These are phyloP conservation scores for Pilophorus perplexus DNA, from an alignment of 2,888 invertebrate species.

Conservation along the genomic window DNA sequence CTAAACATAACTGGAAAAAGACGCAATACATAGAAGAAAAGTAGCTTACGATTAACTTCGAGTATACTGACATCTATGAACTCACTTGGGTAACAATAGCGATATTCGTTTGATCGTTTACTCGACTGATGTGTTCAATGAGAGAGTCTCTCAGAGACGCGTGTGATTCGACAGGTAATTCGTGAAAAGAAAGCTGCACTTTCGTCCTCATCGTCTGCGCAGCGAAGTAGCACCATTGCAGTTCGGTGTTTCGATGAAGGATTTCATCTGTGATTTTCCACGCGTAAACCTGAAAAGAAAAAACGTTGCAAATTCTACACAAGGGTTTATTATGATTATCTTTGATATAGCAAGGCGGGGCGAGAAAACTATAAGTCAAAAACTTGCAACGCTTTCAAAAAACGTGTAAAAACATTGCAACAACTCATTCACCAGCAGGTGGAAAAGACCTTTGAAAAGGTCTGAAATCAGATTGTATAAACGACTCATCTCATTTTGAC, in stretches of 20 bases:
- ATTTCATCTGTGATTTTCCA: conserved; percentile 97
- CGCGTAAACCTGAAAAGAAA: conserved; percentile 75
- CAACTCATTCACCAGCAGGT: too few relatives aligned
- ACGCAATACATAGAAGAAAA: background rate
- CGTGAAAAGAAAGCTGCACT: conserved; percentile 87
- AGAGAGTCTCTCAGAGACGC: conserved; percentile 85
- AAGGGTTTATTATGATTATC: too few relatives aligned
- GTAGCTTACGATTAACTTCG: background rate
- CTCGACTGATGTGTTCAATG: conserved; percentile 78
- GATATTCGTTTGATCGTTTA: conserved; percentile 73
- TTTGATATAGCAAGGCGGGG: too few relatives aligned
- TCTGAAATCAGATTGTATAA: too few relatives aligned
- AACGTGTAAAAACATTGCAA: too few relatives aligned
- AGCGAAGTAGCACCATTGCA: conserved; percentile 94
- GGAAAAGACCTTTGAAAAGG: too few relatives aligned
- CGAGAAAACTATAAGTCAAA: too few relatives aligned
- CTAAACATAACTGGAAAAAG: conserved; percentile 70
- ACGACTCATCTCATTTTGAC: too few relatives aligned
- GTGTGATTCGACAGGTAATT: conserved; percentile 81
- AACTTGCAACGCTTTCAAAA: too few relatives aligned
- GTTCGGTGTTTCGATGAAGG: conserved; percentile 72
- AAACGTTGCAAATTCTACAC: too few relatives aligned
- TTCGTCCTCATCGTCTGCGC: conserved; percentile 97
- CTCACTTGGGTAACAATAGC: conserved; percentile 80
- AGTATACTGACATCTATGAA: background rate